Evolutionary conservation across 2,113 vertebrate species (phyloP).

Genomic region (Crotalus tigris): DNA sequence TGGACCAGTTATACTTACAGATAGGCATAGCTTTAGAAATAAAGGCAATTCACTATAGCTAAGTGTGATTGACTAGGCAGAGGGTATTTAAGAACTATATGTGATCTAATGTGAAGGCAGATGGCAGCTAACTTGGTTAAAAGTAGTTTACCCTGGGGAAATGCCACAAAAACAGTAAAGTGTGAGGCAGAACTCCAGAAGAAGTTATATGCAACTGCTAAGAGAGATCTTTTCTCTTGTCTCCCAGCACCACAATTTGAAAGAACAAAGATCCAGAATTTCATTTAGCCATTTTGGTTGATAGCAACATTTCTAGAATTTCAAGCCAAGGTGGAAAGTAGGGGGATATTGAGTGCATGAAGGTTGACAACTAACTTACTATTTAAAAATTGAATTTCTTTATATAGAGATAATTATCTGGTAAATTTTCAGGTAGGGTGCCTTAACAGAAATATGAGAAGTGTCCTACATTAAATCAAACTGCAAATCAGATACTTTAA

Average conservation of each 20-base stretch:
- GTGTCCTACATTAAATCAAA: neutral
- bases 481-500: neutral
- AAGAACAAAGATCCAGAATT: neutral
- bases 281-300: neutral
- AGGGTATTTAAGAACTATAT: neutral
- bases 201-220: neutral
- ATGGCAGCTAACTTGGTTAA: slow-evolving; percentile 10
- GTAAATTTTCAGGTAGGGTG: neutral
- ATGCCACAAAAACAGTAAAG: neutral
- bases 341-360: neutral
- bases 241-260: neutral
- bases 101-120: neutral
- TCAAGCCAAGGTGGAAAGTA: neutral
- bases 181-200: neutral
- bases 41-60: neutral
- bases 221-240: neutral
- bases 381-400: neutral
- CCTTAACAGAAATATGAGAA: neutral
- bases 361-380: neutral
- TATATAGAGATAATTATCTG: neutral
- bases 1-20: neutral
- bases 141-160: neutral
- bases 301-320: neutral
- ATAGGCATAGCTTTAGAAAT: neutral
- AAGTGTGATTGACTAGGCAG: neutral